Conservation (phyloP, 2,113 vertebrate species). For the Elgaria multicarinata region DNA sequence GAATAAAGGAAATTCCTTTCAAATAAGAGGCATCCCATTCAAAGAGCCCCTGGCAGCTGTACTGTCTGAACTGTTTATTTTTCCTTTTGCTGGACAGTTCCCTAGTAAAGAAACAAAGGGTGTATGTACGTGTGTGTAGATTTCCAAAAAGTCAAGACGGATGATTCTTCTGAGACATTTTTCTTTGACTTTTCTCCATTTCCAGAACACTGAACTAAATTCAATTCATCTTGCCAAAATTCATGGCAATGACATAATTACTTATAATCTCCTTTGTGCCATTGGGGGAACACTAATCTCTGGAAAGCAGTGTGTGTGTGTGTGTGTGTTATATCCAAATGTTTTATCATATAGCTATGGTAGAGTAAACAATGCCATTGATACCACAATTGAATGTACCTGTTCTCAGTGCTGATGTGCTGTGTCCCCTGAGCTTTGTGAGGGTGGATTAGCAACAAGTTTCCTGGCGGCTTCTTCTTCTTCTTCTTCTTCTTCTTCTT, state of each 20-base stretch:
- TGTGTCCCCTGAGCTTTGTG: background rate
- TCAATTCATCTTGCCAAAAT: background rate
- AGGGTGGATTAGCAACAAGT: background rate
- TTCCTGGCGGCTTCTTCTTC: no score
- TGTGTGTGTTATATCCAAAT: background rate
- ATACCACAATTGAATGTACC: no score
- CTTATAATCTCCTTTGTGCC: background rate
- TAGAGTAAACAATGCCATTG: background rate
- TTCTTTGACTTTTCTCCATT: background rate
- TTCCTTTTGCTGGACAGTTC: conserved; percentile 58
- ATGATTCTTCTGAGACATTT: background rate
- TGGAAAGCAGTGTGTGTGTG: background rate
- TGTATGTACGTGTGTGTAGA: background rate
- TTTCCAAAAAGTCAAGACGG: background rate
- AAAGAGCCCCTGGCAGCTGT: background rate
- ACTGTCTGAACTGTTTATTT: background rate
- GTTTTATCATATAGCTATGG: background rate
- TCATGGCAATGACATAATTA: background rate
- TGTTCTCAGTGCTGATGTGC: no score
- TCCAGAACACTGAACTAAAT: background rate
- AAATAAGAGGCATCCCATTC: background rate
- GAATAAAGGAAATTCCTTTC: background rate
- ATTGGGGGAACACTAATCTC: background rate
- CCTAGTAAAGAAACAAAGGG: background rate
- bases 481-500: no score